Evolutionary conservation across 2,888 invertebrate species (phyloP).

Genomic region (Drosophila quasianomalipes): DNA sequence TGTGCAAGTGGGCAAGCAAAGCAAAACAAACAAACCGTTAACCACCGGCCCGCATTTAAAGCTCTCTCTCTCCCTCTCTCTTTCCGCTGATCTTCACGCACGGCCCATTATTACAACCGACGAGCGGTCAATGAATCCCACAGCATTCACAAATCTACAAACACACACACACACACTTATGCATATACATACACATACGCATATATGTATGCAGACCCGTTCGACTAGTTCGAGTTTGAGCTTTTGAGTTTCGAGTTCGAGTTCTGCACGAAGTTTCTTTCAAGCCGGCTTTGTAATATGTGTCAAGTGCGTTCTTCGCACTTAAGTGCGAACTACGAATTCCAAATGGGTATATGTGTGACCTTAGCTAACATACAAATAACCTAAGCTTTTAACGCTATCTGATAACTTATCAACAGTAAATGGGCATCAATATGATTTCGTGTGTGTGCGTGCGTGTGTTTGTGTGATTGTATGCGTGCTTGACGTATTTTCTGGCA

Average conservation of each 20-base stretch:
- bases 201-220: conserved; percentile 37
- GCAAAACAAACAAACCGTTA: conserved; percentile 55
- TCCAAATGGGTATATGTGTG: conserved; percentile 10
- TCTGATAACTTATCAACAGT: conserved; percentile 49
- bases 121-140: conserved; percentile 59
- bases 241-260: conserved; percentile 36
- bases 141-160: conserved; percentile 38
- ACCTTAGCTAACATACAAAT: conserved; percentile 11
- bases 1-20: conserved; percentile 25
- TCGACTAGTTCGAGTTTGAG: conserved; percentile 58
- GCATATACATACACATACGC: conserved; percentile 11
- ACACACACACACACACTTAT: conserved; percentile 5
- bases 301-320: conserved; percentile 67
- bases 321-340: conserved; percentile 30
- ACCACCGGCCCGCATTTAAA: conserved; percentile 33
- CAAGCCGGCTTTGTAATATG: conserved; percentile 58
- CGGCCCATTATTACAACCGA: conserved; percentile 35
- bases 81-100: conserved; percentile 45
- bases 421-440: conserved; percentile 18
- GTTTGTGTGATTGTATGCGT: conserved; percentile 16
- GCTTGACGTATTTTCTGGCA: conserved; percentile 25
- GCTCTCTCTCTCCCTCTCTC: conserved; percentile 9
- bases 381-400: conserved; percentile 17
- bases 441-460: neutral
- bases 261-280: conserved; percentile 41